Evolutionary conservation across 2,797 vertebrate species (phyloP).

Genomic region (Coendou prehensilis): DNA sequence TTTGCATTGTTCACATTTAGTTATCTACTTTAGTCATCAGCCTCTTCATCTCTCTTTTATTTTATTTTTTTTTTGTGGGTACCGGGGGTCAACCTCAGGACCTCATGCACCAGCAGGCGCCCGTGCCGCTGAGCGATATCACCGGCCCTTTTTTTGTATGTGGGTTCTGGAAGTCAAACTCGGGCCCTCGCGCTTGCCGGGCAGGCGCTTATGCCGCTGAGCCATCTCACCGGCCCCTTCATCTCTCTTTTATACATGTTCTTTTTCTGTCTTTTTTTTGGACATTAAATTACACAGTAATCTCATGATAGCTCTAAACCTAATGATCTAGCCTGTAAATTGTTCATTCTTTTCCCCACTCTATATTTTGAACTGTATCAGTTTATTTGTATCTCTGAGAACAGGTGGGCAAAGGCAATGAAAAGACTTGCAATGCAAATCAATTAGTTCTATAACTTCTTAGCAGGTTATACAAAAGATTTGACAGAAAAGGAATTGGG

Average conservation of each 20-base stretch:
- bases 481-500: neutral
- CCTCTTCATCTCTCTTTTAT: neutral
- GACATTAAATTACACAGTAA: neutral
- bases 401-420: neutral
- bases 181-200: too few species aligned
- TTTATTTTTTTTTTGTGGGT: too few species aligned
- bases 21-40: too few species aligned
- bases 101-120: too few species aligned
- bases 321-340: neutral
- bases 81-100: too few species aligned
- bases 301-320: neutral
- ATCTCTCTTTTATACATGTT: neutral
- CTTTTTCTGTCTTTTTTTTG: neutral
- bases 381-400: constrained; percentile 53
- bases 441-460: neutral
- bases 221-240: neutral
- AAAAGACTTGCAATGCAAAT: constrained; percentile 11
- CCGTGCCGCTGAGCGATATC: too few species aligned
- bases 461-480: neutral
- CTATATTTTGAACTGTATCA: neutral
- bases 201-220: too few species aligned
- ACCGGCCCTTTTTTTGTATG: too few species aligned
- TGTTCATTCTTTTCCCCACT: neutral
- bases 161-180: too few species aligned
- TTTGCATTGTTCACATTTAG: neutral